Percentiles rank a stretch among this genome's conserved stretches.
These are phyloP conservation scores for Coturnix japonica DNA, from an alignment of 2,113 vertebrate genomes.

Conservation along the genomic window DNA sequence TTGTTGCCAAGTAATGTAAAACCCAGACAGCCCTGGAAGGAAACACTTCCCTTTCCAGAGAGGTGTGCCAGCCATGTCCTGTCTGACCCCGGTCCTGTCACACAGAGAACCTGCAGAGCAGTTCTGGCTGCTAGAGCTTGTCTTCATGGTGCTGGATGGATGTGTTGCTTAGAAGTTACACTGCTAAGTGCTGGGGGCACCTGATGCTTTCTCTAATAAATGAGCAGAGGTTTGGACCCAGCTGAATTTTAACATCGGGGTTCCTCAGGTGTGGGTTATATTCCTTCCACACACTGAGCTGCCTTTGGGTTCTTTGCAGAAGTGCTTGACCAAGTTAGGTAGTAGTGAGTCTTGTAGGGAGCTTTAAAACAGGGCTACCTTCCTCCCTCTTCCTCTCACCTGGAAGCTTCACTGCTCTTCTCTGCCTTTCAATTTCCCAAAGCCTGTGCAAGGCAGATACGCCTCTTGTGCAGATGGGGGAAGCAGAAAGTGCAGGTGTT, in stretches of 20 bases:
- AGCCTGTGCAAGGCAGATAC: not conserved
- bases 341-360: not conserved
- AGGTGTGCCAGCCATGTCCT: not conserved
- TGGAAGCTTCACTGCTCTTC: not conserved
- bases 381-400: not conserved
- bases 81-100: not conserved
- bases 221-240: not conserved
- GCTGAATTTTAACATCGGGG: not conserved
- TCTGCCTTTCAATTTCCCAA: not conserved
- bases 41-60: not conserved
- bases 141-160: not conserved
- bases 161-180: not conserved
- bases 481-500: constrained; percentile 3
- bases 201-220: not conserved
- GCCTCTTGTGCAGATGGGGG: not conserved
- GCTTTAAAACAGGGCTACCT: not conserved
- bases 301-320: not conserved
- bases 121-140: not conserved
- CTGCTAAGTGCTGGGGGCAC: not conserved
- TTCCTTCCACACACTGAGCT: not conserved
- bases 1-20: not conserved
- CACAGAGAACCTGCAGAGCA: not conserved
- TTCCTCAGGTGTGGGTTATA: not conserved
- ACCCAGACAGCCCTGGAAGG: not conserved
- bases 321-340: not conserved